Evolutionary conservation across 1,140 invertebrate species (phyloP).

Genomic region (Trichonephila clavata): DNA sequence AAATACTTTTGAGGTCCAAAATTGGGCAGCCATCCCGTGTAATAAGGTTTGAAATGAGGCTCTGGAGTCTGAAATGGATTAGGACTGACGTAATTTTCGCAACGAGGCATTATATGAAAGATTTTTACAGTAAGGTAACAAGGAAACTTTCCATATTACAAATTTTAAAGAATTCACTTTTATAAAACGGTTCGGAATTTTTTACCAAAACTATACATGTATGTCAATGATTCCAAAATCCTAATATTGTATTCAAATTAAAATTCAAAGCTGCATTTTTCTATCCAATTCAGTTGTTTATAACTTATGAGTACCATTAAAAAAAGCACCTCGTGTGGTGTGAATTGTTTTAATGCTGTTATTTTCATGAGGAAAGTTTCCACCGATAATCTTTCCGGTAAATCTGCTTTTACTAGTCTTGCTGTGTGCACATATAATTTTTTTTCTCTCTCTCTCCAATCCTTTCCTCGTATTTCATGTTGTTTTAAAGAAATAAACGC

Average conservation of each 20-base stretch:
- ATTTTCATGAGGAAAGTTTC: too few species aligned
- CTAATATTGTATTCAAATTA: not conserved
- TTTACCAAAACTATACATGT: not conserved
- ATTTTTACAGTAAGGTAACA: not conserved
- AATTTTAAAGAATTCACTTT: not conserved
- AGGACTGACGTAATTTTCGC: conserved; percentile 8
- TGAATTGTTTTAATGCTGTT: too few species aligned
- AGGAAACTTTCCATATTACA: not conserved
- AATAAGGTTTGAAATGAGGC: conserved; percentile 50
- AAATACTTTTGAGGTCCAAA: conserved; percentile 7
- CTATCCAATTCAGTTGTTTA: too few species aligned
- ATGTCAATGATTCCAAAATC: not conserved
- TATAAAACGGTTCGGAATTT: not conserved
- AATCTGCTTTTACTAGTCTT: too few species aligned
- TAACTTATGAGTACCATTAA: too few species aligned
- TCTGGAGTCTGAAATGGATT: conserved; percentile 39
- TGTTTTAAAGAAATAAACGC: too few species aligned
- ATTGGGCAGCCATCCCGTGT: conserved; percentile 43
- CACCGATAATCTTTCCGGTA: too few species aligned
- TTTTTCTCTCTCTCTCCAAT: too few species aligned
- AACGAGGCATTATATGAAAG: conserved; percentile 11
- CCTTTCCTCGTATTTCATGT: too few species aligned
- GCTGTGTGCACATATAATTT: too few species aligned
- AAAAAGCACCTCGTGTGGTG: too few species aligned
- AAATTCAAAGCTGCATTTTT: too few species aligned